Conservation (phyloP, 2,797 vertebrate genomes). For the Ctenochaetus hawaiiensis region DNA sequence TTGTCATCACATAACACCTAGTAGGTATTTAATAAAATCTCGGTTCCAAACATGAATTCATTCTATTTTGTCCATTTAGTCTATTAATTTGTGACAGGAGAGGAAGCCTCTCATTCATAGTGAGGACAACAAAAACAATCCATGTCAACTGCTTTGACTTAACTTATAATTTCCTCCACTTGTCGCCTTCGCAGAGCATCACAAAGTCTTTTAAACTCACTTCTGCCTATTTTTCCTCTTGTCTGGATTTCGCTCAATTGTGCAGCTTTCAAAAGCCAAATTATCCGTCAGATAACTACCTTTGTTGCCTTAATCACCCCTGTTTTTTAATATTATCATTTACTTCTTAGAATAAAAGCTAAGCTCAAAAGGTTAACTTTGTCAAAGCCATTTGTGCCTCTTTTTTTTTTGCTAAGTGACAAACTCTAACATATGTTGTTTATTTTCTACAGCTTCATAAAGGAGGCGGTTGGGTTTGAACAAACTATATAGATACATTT, state of each 20-base stretch:
- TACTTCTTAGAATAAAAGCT: neutral
- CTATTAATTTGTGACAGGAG: neutral
- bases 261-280: slow-evolving; percentile 30
- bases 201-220: slow-evolving; percentile 12
- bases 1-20: slow-evolving; percentile 3
- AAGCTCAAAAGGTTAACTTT: slow-evolving; percentile 23
- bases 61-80: neutral
- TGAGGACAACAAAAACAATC: neutral
- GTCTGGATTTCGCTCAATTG: slow-evolving; percentile 22
- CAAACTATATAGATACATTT: slow-evolving; percentile 5
- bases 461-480: neutral
- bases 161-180: neutral
- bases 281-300: neutral
- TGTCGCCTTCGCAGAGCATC: neutral
- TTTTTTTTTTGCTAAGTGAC: slow-evolving; percentile 10
- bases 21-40: neutral
- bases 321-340: slow-evolving; percentile 15
- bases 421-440: slow-evolving; percentile 20
- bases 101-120: slow-evolving; percentile 1
- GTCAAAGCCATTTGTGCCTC: slow-evolving; percentile 20
- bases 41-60: slow-evolving; percentile 3
- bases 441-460: neutral
- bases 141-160: neutral
- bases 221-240: slow-evolving; percentile 29
- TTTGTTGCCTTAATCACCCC: slow-evolving; percentile 1